Evolutionary conservation across 2,888 invertebrate species (phyloP).

Genomic region (Metalampra italica): DNA sequence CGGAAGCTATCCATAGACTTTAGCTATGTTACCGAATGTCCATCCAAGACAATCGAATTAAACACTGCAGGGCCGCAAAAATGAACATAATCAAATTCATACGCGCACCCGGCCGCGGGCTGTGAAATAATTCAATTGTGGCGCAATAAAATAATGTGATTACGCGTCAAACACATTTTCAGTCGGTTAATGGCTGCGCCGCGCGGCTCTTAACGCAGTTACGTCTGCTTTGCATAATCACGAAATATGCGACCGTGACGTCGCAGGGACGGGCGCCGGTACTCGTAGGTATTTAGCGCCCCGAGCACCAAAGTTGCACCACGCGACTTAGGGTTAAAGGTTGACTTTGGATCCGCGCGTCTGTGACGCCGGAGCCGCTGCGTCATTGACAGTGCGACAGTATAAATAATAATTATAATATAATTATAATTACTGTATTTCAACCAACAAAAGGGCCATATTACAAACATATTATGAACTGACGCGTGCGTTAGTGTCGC

Average conservation of each 20-base stretch:
- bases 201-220: conserved; percentile 52
- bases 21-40: background rate
- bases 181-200: conserved; percentile 44
- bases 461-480: no score
- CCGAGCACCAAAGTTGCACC: background rate
- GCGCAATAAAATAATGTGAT: conserved; percentile 67
- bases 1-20: no score
- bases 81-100: conserved; percentile 35
- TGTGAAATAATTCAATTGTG: conserved; percentile 54
- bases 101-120: conserved; percentile 41
- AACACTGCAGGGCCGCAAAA: conserved; percentile 18
- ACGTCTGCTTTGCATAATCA: conserved; percentile 66
- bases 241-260: conserved; percentile 33
- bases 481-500: no score
- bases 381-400: no score
- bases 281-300: background rate
- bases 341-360: no score
- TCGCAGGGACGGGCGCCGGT: background rate
- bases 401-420: no score
- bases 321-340: no score
- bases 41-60: background rate
- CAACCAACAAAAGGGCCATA: no score
- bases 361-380: no score
- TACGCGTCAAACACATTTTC: conserved; percentile 68
- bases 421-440: no score